Evolutionary conservation across 2,888 invertebrate species (phyloP), one percentile per base, ranked within the genome.

Genomic region (Mythimna albipuncta): DNA sequence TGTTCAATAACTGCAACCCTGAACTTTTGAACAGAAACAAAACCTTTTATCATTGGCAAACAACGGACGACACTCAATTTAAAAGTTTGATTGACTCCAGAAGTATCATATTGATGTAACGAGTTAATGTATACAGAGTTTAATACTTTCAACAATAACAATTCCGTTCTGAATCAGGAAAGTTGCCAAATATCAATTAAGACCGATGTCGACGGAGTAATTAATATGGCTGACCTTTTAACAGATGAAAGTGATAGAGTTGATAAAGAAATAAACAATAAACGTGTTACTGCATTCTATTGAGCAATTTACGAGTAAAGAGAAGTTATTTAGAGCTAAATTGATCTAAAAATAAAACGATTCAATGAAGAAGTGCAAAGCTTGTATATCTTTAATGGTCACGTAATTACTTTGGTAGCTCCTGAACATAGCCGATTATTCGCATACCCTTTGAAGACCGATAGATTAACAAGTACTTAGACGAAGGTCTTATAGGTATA

Each of bases 121-220:
- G 47, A 84, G 59, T 75, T 72, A 81, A 79, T 79, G 78, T 72
- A 84, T 54, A 50, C 72, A 57, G 63, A 70, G 41, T 81, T 72
- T 68, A 54, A 68, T 64, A 84, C 85, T 77, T 75, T 64, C 54
- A 61, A 80, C 72, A 73, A 72, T 70, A 82, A 80, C 67, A 65
- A 69, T 68, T 67, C 67, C 26, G 64, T 67, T 65, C 67, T 65
- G 70, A 64, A 76, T 71, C 64, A 76, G 75, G 74, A 80, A 74
- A 80, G 82, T 78, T 85, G 85, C 84, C 82, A 84, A 86, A 83
- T 79, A 81, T 62, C 83, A 85, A 85, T 85, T 82, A 82, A 75
- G 63, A 69, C 55, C 59, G 61, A 65, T 72, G 69, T 69, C 47
- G 69, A 50, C 71, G 47, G 19, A 71, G 70, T 70, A 69, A 81